phyloP scores from a whole-genome alignment of 2,888 invertebrate species.

The Keiferia lycopersicella region DNA sequence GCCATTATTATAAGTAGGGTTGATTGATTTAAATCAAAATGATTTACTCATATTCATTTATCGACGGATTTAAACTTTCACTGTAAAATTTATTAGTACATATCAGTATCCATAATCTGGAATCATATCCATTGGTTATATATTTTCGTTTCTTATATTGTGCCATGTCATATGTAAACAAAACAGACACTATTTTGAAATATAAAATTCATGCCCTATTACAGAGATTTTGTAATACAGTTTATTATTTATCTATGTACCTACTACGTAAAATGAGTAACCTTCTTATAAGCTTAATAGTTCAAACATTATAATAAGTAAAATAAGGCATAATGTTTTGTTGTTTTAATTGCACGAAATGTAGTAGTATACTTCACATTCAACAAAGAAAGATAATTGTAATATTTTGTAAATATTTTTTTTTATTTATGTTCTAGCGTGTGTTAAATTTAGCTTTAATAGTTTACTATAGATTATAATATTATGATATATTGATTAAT shows the following conservation, averaged over 20 bases:
- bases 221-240: background rate
- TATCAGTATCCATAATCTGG: background rate
- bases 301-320: conserved; percentile 13
- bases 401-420: conserved; percentile 77
- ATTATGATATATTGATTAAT: conserved; percentile 50
- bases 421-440: conserved; percentile 70
- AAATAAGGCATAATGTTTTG: conserved; percentile 1
- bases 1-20: too few relatives aligned
- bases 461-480: conserved; percentile 63
- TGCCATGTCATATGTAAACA: conserved; percentile 56
- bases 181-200: background rate
- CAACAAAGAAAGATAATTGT: conserved; percentile 44
- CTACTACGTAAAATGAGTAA: conserved; percentile 7
- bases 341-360: conserved; percentile 18
- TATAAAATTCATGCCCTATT: conserved; percentile 2
- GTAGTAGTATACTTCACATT: conserved; percentile 13
- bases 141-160: conserved; percentile 46
- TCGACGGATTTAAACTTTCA: background rate
- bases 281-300: conserved; percentile 10
- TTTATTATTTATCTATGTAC: conserved; percentile 1
- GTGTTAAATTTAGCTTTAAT: conserved; percentile 78
- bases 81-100: background rate
- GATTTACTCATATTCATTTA: too few relatives aligned
- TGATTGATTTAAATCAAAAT: too few relatives aligned
- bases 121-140: conserved; percentile 35